Base-by-base conservation (phyloP, 1,140 invertebrate species). In the Platyscapa corneri region DNA sequence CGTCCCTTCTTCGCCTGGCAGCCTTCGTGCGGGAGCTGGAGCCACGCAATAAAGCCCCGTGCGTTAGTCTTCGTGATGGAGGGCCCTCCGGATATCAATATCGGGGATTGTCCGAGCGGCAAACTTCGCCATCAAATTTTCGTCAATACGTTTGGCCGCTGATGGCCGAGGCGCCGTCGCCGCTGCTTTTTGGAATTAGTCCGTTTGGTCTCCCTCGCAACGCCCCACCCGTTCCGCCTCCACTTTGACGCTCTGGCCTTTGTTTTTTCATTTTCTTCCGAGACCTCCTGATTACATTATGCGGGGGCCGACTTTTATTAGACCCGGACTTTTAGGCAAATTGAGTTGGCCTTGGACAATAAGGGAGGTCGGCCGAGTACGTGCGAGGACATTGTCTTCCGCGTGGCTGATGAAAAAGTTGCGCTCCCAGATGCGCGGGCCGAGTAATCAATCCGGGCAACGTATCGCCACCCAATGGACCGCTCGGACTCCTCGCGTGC, bases 1-100 rank as follows among this genome's bases (percentile, higher is more conserved):
- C 16, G 20, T n/a, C 49, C 32, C 23, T 3, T 18, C 14, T n/a
- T n/a, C n/a, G n/a, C n/a, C n/a, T n/a, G n/a, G n/a, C n/a, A n/a
- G n/a, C n/a, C n/a, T n/a, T n/a, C n/a, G n/a, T n/a, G 64, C n/a
- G 14, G 30, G 64, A 65, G 32, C n/a, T 30, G 10, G 32, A 67
- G 3, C 2, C 23, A 3, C 20, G 56, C 27, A 60, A 60, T 60
- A 42, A 42, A 32, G 34, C 10, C 70, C 3, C 23, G 37, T 46
- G 39, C 39, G 72, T 34, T 42, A 30, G 32, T 67, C 32, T 20
- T 14, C 0, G 87, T 88, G 88, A 88, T 87, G 86, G 88, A 90
- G 88, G 86, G 85, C 86, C 87, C 87, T 79, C 87, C 75, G 86
- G 89, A 89, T 90, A 90, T 89, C 89, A 89, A 90, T 90, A 90